Percentiles rank a stretch among this genome's conserved stretches.
Conservation (phyloP, 2,888 invertebrate genomes). For the Andrena bicolor region DNA sequence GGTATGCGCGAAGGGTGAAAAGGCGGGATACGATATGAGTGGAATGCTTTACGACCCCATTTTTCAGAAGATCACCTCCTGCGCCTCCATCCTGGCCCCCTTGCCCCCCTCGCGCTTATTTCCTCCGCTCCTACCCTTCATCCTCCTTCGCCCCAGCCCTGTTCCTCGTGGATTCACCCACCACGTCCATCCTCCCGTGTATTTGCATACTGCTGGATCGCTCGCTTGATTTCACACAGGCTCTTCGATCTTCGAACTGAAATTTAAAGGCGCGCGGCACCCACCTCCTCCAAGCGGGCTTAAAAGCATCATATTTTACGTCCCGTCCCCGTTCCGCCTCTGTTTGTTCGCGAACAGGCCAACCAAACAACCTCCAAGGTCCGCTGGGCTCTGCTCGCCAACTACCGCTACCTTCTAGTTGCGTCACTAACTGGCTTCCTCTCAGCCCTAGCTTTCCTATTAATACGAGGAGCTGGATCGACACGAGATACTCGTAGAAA, state of each 20-base stretch:
- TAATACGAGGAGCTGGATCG: too few species aligned
- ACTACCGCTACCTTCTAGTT: conserved; percentile 10
- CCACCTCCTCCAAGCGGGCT: conserved; percentile 40
- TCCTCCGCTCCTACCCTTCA: conserved; percentile 14
- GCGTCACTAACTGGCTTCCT: too few species aligned
- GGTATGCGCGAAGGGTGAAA: conserved; percentile 58
- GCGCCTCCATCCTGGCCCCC: conserved; percentile 49
- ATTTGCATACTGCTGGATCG: conserved; percentile 79
- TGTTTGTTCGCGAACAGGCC: conserved; percentile 62
- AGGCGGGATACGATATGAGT: conserved; percentile 77
- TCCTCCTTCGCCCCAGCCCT: not conserved
- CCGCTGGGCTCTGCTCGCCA: conserved; percentile 51
- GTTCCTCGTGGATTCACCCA: conserved; percentile 31
- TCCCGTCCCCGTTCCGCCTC: conserved; percentile 42
- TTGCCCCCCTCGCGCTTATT: conserved; percentile 39
- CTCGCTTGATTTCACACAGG: conserved; percentile 77
- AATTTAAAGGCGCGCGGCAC: conserved; percentile 77
- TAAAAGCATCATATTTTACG: conserved; percentile 83
- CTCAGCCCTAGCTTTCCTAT: too few species aligned
- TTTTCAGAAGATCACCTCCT: conserved; percentile 79
- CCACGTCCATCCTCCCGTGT: conserved; percentile 55
- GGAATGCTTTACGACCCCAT: conserved; percentile 81
- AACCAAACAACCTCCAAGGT: conserved; percentile 70
- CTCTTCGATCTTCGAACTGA: conserved; percentile 78
- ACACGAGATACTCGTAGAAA: not conserved